A percentile compares a stretch with the other conserved stretches of the same genome.
These are phyloP conservation scores for Ferdinandea cuprea DNA, from an alignment of 2,888 invertebrate genomes.

Conservation along the genomic window DNA sequence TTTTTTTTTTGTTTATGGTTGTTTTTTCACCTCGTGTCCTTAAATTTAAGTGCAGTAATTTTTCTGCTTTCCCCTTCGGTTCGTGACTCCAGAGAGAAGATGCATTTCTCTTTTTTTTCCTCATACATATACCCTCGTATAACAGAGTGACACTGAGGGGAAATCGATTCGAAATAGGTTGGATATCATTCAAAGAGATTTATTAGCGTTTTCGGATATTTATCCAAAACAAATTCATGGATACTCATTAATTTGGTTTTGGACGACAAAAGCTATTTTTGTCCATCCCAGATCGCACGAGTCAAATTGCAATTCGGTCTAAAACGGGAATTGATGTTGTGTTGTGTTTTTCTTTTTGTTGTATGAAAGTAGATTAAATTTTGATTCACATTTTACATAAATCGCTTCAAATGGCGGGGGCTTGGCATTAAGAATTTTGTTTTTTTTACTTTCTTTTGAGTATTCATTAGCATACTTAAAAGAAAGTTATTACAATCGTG, in stretches of 20 bases:
- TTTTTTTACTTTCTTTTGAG: background rate
- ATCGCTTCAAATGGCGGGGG: background rate
- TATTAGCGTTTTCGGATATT: constrained; percentile 67
- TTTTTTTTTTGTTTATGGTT: constrained; percentile 64
- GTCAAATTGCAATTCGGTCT: constrained; percentile 63
- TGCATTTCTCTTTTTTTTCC: background rate
- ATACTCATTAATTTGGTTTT: constrained; percentile 66
- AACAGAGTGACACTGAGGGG: constrained; percentile 31
- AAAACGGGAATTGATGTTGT: background rate
- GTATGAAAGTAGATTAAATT: constrained; percentile 2
- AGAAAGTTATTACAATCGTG: no score
- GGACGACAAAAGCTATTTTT: constrained; percentile 51
- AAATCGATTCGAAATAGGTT: constrained; percentile 69
- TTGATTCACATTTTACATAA: background rate
- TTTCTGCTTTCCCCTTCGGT: constrained; percentile 52
- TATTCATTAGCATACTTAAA: no score
- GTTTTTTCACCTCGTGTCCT: constrained; percentile 55
- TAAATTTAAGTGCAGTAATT: constrained; percentile 67
- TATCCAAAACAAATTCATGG: constrained; percentile 72
- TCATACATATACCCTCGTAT: background rate
- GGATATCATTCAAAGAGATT: constrained; percentile 68
- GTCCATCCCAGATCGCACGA: constrained; percentile 37
- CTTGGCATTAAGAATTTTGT: background rate
- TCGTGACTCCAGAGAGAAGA: constrained; percentile 28
- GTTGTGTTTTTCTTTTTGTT: background rate